Evolutionary conservation across 1,140 invertebrate species (phyloP).

Genomic region (Drosophila equinoxialis): DNA sequence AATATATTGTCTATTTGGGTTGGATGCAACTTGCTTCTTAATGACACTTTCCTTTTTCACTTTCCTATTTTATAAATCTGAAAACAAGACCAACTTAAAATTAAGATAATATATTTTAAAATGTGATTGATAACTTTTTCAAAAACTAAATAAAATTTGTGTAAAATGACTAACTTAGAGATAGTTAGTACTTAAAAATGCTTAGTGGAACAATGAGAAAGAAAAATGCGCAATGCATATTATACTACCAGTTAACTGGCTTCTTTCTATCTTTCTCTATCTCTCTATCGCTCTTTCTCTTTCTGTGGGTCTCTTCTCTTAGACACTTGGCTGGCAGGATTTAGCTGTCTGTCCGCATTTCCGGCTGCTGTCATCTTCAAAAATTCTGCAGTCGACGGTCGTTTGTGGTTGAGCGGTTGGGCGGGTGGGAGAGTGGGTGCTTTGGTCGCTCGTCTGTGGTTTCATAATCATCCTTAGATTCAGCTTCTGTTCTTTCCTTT

Average conservation of each 20-base stretch:
- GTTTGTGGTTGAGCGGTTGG: neutral
- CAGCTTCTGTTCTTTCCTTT: neutral
- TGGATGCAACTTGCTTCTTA: no score
- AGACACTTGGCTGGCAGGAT: conserved; percentile 7
- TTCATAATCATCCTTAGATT: conserved; percentile 32
- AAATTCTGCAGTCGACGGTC: conserved; percentile 10
- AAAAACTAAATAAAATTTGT: no score
- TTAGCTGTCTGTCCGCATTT: conserved; percentile 4
- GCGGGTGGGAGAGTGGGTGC: conserved; percentile 7
- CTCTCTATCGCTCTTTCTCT: neutral
- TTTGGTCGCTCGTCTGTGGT: conserved; percentile 20
- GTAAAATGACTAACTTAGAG: neutral
- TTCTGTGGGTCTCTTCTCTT: neutral
- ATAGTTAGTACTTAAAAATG: neutral
- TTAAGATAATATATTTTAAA: no score
- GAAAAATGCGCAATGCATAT: neutral
- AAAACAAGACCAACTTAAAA: no score
- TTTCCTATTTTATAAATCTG: no score
- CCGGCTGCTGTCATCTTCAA: conserved; percentile 18
- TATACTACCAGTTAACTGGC: neutral
- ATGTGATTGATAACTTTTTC: no score
- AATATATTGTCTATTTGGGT: no score
- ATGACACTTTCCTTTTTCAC: no score
- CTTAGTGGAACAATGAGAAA: neutral
- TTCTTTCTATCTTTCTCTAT: neutral